Base-by-base conservation (phyloP, 2,888 invertebrate genomes). In the Anoplius nigerrimus region DNA sequence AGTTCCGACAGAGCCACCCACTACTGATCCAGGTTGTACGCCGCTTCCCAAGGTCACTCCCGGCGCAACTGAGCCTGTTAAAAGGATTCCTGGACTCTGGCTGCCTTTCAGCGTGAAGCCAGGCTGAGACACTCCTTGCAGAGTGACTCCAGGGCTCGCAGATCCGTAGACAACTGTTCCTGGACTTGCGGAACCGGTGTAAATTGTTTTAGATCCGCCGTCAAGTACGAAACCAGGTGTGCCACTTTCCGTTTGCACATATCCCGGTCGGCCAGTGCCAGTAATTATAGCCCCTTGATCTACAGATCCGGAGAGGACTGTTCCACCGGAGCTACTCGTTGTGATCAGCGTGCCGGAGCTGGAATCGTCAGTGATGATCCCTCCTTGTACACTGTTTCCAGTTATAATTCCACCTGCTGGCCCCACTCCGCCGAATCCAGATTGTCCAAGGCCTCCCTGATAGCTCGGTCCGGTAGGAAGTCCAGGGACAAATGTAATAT, bases 181-280 rank as follows among this genome's bases (percentile, higher is more conserved):
- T n/a, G 71, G 71, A 8, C 64, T 65, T 8, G 42, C 69, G n/a
- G 72, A 68, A 46, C 67, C 76, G n/a, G 63, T 24, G n/a, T 82
- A 77, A n/a, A 75, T 56, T 0, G 79, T 81, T 52, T 82, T 81
- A 0, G 74, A 54, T 57, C 79, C 82, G 5, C 69, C 71, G 8
- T 43, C 71, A 3, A 76, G 58, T 2, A 69, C 73, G n/a, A 81
- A 83, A 34, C 82, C 83, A 5, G 84, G 73, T 16, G 77, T 69
- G n/a, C 75, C 78, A 4, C 76, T 24, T 15, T 74, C 66, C 21
- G 79, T 74, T n/a, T 79, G 66, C 0, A 79, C 58, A 21, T 82
- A 84, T 34, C 80, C 84, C 34, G 85, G 82, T 18, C 73, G 71
- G 22, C 42, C 58, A 3, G 52, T 22, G 20, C 78, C 80, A 11